A percentile compares a stretch with the other conserved stretches of the same genome.
Evolutionary conservation across 2,888 invertebrate species (phyloP).

Genomic region (Epirrhoe alternata): DNA sequence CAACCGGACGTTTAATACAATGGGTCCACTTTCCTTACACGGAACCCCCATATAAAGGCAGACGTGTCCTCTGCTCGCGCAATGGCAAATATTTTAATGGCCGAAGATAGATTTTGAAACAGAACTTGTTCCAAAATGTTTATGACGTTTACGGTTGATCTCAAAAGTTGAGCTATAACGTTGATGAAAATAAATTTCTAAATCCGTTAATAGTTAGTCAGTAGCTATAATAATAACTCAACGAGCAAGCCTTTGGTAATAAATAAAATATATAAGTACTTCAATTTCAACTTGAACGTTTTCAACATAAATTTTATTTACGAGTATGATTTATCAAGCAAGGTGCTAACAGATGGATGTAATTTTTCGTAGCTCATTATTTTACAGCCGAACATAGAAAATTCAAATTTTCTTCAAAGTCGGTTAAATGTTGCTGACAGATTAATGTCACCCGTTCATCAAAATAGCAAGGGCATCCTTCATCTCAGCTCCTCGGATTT

Average conservation of each 20-base stretch:
- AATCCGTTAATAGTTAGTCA: constrained; percentile 14
- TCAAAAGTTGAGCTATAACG: constrained; percentile 21
- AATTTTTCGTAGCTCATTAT: background rate
- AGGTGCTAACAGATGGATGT: background rate
- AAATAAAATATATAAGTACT: constrained; percentile 16
- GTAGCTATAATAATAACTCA: constrained; percentile 15
- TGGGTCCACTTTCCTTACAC: constrained; percentile 76
- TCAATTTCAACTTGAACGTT: constrained; percentile 5
- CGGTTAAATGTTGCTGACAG: too few relatives aligned
- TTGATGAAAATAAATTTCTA: constrained; percentile 28
- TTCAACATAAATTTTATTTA: constrained; percentile 1
- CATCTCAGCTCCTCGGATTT: constrained; percentile 23
- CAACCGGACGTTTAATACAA: constrained; percentile 69
- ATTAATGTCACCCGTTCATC: background rate
- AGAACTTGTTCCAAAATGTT: constrained; percentile 23
- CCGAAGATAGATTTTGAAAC: constrained; percentile 24
- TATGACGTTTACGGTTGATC: constrained; percentile 19
- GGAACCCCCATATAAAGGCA: constrained; percentile 49
- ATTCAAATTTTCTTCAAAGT: too few relatives aligned
- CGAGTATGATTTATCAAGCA: background rate
- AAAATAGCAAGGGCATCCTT: constrained; percentile 18
- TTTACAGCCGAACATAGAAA: too few relatives aligned
- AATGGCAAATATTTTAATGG: constrained; percentile 23
- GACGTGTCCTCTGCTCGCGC: constrained; percentile 30
- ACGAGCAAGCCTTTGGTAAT: constrained; percentile 15